These are phyloP conservation scores for Oasisia sp. DNA, from an alignment of 2,888 invertebrate species.

Conservation along the genomic window DNA sequence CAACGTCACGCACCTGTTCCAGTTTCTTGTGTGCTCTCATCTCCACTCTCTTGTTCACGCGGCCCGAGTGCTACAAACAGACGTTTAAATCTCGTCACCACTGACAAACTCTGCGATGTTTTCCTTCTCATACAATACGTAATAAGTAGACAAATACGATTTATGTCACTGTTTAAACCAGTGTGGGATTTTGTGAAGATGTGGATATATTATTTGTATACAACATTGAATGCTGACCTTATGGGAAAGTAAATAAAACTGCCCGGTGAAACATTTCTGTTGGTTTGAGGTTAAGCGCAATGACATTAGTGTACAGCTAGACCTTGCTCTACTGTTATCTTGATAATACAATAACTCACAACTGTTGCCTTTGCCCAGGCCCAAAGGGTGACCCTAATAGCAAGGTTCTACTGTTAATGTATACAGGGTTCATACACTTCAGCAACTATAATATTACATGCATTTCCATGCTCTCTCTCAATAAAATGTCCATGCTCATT, in stretches of 20 bases:
- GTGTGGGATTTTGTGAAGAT: neutral
- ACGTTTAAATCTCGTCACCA: neutral
- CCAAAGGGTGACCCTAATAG: too few relatives aligned
- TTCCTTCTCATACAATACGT: neutral
- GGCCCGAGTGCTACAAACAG: constrained; percentile 3
- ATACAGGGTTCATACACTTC: too few relatives aligned
- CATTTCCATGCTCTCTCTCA: too few relatives aligned
- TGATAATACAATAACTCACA: too few relatives aligned
- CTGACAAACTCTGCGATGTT: neutral
- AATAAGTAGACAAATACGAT: neutral
- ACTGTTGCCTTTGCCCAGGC: too few relatives aligned
- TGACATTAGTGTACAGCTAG: too few relatives aligned
- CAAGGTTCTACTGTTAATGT: too few relatives aligned
- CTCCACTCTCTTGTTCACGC: constrained; percentile 20
- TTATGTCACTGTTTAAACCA: neutral
- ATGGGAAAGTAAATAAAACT: too few relatives aligned
- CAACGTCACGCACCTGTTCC: neutral
- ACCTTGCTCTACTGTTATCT: too few relatives aligned
- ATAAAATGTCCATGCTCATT: too few relatives aligned
- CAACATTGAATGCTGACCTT: neutral
- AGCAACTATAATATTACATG: too few relatives aligned
- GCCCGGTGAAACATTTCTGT: neutral
- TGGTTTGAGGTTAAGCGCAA: neutral
- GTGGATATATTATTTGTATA: neutral
- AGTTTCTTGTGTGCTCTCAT: constrained; percentile 20